Evolutionary conservation across 1,140 invertebrate genomes (phyloP), one percentile per base, ranked within the genome.

Genomic region (Drosophila oshimai): DNA sequence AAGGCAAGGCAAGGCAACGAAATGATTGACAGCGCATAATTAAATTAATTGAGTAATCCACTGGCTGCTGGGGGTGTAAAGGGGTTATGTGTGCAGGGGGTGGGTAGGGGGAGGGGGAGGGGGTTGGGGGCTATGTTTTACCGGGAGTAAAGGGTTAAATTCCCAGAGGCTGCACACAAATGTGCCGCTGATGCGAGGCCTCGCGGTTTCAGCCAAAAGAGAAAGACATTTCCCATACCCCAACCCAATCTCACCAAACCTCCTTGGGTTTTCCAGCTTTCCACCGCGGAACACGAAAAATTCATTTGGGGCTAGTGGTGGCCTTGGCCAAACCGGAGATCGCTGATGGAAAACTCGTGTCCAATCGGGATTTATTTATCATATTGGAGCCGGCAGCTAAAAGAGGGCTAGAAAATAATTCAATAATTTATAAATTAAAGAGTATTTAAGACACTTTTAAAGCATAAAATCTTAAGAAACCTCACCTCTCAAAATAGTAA

Each of bases 21-120:
- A 90, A 90, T 90, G 89, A 90, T 90, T 90, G 89, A 90, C 89
- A 90, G 89, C 87, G 84, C 89, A 90, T 90, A 90, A 90, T 90
- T 90, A 90, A 90, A 90, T 90, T 90, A 90, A 90, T 90, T 90
- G 89, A 90, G 89, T 90, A 90, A 90, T 90, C 89, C 89, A 90
- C 75, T 74, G 74, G 74, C 73, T 74, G 53, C 34, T 15, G 42
- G 22, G 17, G 20, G n/a, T 2, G 15, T 10, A 7, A 20, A 13
- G n/a, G 28, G 26, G n/a, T 22, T 18, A 15, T 33, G 42, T n/a
- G n/a, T n/a, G n/a, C n/a, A n/a, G 12, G 22, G 24, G 51, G n/a
- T 10, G 3, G 1, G 36, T 20, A 10, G 20, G 17, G 17, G 9
- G 17, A 6, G 7, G n/a, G n/a, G 36, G 26, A 10, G 20, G 17